Percentiles rank a stretch among this genome's conserved stretches.
Conservation (phyloP, 2,113 vertebrate genomes). For the Hippocampus guttulatus region DNA sequence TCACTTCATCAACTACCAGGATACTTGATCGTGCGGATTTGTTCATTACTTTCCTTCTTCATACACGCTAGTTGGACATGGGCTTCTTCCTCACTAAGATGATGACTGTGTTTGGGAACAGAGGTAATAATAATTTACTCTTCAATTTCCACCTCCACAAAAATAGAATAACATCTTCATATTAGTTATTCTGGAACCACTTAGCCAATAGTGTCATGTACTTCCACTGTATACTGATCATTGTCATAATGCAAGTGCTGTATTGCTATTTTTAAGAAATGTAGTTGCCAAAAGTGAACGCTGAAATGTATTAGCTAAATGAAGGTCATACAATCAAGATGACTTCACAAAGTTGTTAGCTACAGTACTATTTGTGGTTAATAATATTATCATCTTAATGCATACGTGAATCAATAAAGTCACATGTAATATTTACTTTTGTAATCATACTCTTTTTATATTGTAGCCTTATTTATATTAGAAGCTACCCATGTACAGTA, state of each 20-base stretch:
- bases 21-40: background rate
- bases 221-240: background rate
- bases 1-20: background rate
- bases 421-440: background rate
- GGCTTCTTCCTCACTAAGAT: constrained; percentile 72
- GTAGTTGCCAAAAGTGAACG: no score
- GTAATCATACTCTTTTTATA: background rate
- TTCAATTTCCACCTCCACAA: background rate
- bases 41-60: background rate
- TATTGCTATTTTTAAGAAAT: background rate
- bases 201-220: background rate
- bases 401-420: no score
- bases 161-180: background rate
- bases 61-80: constrained; percentile 49
- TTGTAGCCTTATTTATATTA: background rate
- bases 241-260: background rate
- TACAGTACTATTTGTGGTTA: background rate
- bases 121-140: constrained; percentile 51
- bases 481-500: background rate
- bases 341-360: background rate
- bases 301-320: no score
- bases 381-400: no score
- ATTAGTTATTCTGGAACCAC: background rate
- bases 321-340: background rate
- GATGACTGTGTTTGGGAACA: constrained; percentile 74